Evolutionary conservation across 1,140 invertebrate species (phyloP).

Genomic region (Halyomorpha halys): DNA sequence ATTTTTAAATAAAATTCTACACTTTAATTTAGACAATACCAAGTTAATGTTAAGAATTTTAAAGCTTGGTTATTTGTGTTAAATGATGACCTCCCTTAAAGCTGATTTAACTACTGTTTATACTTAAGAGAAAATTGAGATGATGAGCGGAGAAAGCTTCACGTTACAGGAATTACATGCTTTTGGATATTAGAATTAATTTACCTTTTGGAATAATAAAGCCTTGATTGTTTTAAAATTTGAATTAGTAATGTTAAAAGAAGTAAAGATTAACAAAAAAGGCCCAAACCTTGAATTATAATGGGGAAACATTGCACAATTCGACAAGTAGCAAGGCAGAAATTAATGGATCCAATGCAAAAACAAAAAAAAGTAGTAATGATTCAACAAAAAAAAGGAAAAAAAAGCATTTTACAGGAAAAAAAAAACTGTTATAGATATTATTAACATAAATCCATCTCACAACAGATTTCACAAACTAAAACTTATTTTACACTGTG

Average conservation of each 20-base stretch:
- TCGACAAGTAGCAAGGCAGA: not conserved
- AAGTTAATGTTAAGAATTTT: not conserved
- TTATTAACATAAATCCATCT: constrained; percentile 23
- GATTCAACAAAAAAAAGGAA: constrained; percentile 15
- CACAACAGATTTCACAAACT: constrained; percentile 17
- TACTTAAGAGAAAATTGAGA: not conserved
- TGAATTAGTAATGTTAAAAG: not conserved
- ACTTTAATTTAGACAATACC: not conserved
- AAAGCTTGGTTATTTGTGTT: not conserved
- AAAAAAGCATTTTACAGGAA: constrained; percentile 7
- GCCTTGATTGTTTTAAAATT: not conserved
- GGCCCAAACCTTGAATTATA: constrained; percentile 25
- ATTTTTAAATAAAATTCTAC: constrained; percentile 9
- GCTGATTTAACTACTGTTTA: not conserved
- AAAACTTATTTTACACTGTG: not conserved
- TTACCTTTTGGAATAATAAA: not conserved
- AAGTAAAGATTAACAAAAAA: constrained; percentile 24
- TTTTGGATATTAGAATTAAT: too few species aligned
- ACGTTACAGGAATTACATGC: too few species aligned
- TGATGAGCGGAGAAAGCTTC: too few species aligned
- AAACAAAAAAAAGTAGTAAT: constrained; percentile 9
- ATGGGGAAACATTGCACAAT: not conserved
- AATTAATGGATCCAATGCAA: not conserved
- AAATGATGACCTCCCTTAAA: not conserved
- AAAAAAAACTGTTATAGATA: constrained; percentile 6